Evolutionary conservation across 2,888 invertebrate genomes (phyloP).

Genomic region (Congeria kusceri): DNA sequence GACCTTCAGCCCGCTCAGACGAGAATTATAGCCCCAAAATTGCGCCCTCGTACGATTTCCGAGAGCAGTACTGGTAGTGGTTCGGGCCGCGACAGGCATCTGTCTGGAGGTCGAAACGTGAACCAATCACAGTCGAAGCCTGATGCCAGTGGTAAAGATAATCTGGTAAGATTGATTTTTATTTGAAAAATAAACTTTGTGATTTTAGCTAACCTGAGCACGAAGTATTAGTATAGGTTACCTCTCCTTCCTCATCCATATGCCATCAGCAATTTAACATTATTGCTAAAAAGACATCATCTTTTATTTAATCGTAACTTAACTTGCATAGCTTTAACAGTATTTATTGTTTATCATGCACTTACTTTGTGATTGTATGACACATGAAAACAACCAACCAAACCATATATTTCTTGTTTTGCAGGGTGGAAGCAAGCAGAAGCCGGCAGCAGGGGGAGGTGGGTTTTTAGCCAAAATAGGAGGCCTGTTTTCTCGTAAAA

Average conservation of each 20-base stretch:
- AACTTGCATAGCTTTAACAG: no score
- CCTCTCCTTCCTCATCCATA: no score
- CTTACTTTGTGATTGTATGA: no score
- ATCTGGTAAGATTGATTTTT: slow-evolving; percentile 23
- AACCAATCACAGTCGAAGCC: slow-evolving; percentile 7
- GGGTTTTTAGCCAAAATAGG: slow-evolving; percentile 91
- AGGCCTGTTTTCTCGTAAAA: slow-evolving; percentile 94
- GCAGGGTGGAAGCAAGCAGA: slow-evolving; percentile 15
- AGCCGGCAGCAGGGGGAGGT: slow-evolving; percentile 21
- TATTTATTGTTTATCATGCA: no score
- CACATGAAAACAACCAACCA: no score
- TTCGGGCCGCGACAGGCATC: slow-evolving; percentile 13
- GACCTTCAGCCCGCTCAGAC: slow-evolving; percentile 55
- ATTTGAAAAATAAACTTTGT: no score
- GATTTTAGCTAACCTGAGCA: no score
- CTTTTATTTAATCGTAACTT: no score
- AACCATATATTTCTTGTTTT: no score
- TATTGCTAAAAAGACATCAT: no score
- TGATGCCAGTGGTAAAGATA: slow-evolving; percentile 28
- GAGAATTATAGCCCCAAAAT: slow-evolving; percentile 70
- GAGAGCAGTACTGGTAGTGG: slow-evolving; percentile 75
- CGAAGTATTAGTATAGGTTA: no score
- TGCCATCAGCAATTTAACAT: no score
- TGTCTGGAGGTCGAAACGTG: slow-evolving; percentile 10
- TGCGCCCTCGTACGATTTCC: slow-evolving; percentile 76